phyloP scores from a whole-genome alignment of 1,140 invertebrate genomes.

The Drosophila pallidifrons region DNA sequence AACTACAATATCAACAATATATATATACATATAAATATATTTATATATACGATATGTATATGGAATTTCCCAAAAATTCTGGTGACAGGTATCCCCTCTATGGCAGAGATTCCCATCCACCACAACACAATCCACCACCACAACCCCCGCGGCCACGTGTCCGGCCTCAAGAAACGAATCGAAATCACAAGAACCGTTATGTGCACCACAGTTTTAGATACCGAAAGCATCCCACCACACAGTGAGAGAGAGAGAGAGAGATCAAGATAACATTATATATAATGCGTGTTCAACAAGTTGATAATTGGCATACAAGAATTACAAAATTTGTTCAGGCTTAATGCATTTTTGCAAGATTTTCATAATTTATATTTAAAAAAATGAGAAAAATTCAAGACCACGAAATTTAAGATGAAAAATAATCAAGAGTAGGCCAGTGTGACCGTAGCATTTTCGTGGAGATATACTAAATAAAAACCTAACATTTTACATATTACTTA shows the following conservation, averaged over 20 bases:
- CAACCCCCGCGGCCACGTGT: slow-evolving; percentile 6
- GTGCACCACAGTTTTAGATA: slow-evolving; percentile 25
- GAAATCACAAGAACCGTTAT: slow-evolving; percentile 31
- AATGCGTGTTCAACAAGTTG: slow-evolving; percentile 84
- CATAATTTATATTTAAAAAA: not conserved
- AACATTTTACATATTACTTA: too few relatives aligned
- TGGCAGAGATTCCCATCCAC: slow-evolving; percentile 34
- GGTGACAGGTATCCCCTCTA: slow-evolving; percentile 46
- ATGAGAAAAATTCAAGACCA: not conserved
- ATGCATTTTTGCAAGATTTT: not conserved
- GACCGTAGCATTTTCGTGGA: too few relatives aligned
- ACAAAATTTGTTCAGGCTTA: slow-evolving; percentile 4
- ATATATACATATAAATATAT: slow-evolving; percentile 17
- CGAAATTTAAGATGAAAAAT: not conserved
- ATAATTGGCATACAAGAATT: slow-evolving; percentile 47
- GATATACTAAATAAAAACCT: too few relatives aligned
- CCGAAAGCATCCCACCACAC: slow-evolving; percentile 26
- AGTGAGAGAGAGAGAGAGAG: slow-evolving; percentile 20
- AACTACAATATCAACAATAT: slow-evolving; percentile 30
- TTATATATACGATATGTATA: slow-evolving; percentile 9
- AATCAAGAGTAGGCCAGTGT: not conserved
- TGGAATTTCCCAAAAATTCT: slow-evolving; percentile 48
- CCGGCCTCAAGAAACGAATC: slow-evolving; percentile 40
- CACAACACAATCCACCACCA: slow-evolving; percentile 26
- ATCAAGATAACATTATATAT: slow-evolving; percentile 84